Evolutionary conservation across 2,113 vertebrate species (phyloP).

Genomic region (Colius striatus): DNA sequence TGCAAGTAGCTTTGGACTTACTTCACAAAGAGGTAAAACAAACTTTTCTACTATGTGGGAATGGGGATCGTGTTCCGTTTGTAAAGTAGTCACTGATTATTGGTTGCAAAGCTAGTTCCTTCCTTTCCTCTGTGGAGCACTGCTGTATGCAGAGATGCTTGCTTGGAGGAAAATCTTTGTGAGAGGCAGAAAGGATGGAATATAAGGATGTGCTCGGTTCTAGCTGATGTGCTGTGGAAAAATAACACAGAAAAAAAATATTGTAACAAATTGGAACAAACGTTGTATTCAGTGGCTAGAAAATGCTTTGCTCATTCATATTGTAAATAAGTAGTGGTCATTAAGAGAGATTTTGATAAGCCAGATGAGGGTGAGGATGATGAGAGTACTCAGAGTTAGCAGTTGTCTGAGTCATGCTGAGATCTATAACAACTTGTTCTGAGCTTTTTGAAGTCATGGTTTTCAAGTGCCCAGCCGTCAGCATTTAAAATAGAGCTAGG

Average conservation of each 20-base stretch:
- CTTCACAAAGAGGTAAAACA: constrained; percentile 77
- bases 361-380: neutral
- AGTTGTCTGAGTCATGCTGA: neutral
- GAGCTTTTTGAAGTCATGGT: neutral
- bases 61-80: neutral
- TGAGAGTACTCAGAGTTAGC: neutral
- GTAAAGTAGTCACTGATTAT: neutral
- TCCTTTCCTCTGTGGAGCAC: neutral
- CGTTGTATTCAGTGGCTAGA: neutral
- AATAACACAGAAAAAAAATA: neutral
- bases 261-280: neutral
- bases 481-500: neutral
- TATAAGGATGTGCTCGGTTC: neutral
- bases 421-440: neutral
- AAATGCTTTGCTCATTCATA: neutral
- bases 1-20: constrained; percentile 73
- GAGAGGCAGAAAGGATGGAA: neutral
- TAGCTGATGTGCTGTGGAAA: neutral
- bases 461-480: neutral
- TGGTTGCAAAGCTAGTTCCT: neutral
- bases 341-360: neutral
- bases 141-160: neutral
- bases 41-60: neutral
- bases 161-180: neutral
- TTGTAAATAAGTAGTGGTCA: neutral